These are phyloP conservation scores for Cryptotis parvus DNA, from an alignment of 2,113 vertebrate species.

Conservation along the genomic window DNA sequence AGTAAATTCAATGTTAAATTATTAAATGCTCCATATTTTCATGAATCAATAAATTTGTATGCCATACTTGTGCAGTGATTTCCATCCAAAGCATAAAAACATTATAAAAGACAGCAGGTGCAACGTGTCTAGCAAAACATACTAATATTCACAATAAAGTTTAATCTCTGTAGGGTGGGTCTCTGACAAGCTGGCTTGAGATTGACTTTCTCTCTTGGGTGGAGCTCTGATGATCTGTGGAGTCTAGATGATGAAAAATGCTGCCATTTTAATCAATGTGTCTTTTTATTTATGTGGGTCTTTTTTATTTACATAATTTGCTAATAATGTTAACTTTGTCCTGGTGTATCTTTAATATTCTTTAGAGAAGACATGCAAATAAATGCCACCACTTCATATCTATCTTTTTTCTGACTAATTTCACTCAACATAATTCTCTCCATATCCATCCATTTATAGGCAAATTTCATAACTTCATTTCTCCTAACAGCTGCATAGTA, in stretches of 20 bases:
- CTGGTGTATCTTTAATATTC: not conserved
- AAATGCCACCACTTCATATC: too few species aligned
- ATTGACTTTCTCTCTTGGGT: too few species aligned
- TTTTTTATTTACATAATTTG: not conserved
- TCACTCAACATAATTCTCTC: too few species aligned
- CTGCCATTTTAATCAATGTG: too few species aligned
- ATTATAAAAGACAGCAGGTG: not conserved
- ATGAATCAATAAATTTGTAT: not conserved
- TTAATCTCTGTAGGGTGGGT: not conserved
- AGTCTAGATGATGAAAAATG: too few species aligned
- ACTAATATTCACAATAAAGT: not conserved
- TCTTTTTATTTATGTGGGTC: too few species aligned
- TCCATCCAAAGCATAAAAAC: not conserved
- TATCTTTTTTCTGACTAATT: too few species aligned
- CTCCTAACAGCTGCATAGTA: too few species aligned
- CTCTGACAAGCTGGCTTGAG: too few species aligned
- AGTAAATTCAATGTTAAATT: not conserved
- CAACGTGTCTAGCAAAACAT: not conserved
- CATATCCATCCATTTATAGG: too few species aligned
- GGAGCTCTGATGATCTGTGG: too few species aligned
- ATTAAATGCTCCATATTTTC: not conserved
- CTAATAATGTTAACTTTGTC: not conserved
- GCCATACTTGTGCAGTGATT: not conserved
- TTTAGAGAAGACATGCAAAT: not conserved
- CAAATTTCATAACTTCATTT: too few species aligned